Base-by-base conservation (phyloP, 1,140 invertebrate species). In the Drosophila repleta region DNA sequence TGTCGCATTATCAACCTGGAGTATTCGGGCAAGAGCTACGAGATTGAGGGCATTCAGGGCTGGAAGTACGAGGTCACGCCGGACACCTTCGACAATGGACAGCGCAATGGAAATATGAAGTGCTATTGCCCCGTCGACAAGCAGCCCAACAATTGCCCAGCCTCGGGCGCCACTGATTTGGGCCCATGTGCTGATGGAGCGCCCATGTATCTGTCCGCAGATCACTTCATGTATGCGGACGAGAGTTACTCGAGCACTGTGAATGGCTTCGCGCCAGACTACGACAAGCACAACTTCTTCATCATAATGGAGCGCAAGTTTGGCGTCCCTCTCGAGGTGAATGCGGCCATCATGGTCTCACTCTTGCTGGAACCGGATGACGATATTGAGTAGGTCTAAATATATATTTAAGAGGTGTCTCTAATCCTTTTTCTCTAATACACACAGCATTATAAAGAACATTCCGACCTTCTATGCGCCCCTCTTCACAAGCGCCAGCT, bases 151-250 rank as follows among this genome's bases (percentile, higher is more conserved):
- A 93, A 93, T 8, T 93, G 93, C 51, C 91, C 91, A 0, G 65
- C 76, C 15, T 67, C 67, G 32, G 95, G 95, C 0, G 92, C 94
- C 4, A 93, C 95, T 55, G 94, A 96, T 82, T 93, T 96, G 6
- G 94, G 94, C 0, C 91, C 93, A 1, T 96, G 95, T 74, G 94
- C 94, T 75, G 95, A 92, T 61, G 95, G 94, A 6, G 95, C 96
- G 5, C 97, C 97, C 0, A 94, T 96, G 17, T 97, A 95, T 78
- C 91, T 97, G 17, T 97, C 97, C 1, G 94, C 95, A 57, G 97
- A 97, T 0, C 97, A 98, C 92, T 98, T 98, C 92, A 95, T 96
- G 89, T 92, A 95, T 66, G 96, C 95, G 0, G 96, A 97, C 90
- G 92, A 94, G 0, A 94, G 92, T 70, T 95, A 97, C 53, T 73